Evolutionary conservation across 2,888 invertebrate genomes (phyloP).

Genomic region (Rugalucina vietnamica): DNA sequence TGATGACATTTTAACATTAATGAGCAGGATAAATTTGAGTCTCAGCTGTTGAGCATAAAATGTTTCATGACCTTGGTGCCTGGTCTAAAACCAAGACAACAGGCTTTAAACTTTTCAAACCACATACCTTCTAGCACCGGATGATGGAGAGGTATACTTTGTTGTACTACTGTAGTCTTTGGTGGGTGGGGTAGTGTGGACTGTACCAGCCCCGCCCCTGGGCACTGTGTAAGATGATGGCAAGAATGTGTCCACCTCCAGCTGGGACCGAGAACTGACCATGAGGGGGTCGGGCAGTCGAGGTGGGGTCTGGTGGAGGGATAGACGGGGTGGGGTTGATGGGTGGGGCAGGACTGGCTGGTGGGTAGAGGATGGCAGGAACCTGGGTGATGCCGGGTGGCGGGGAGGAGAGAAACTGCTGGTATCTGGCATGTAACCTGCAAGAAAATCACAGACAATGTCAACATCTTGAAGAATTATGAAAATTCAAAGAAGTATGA

Average conservation of each 20-base stretch:
- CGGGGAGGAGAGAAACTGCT: slow-evolving; percentile 64
- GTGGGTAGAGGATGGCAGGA: slow-evolving; percentile 1
- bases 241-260: slow-evolving; percentile 29
- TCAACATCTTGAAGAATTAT: too few relatives aligned
- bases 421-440: slow-evolving; percentile 69
- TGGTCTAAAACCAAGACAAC: too few relatives aligned
- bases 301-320: slow-evolving; percentile 29
- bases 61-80: too few relatives aligned
- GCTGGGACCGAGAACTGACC: neutral
- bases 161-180: slow-evolving; percentile 66
- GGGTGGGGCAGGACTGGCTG: neutral
- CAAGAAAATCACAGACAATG: too few relatives aligned
- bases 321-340: slow-evolving; percentile 42
- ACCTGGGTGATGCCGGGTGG: slow-evolving; percentile 34
- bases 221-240: slow-evolving; percentile 50
- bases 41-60: too few relatives aligned
- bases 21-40: too few relatives aligned
- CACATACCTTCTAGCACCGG: slow-evolving; percentile 71
- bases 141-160: slow-evolving; percentile 56
- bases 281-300: slow-evolving; percentile 27
- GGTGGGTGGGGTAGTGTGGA: slow-evolving; percentile 70
- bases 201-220: slow-evolving; percentile 18
- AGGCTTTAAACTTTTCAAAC: too few relatives aligned
- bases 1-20: too few relatives aligned
- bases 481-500: too few relatives aligned